phyloP scores from a whole-genome alignment of 2,888 invertebrate species.

The Quadroppia sp. region DNA sequence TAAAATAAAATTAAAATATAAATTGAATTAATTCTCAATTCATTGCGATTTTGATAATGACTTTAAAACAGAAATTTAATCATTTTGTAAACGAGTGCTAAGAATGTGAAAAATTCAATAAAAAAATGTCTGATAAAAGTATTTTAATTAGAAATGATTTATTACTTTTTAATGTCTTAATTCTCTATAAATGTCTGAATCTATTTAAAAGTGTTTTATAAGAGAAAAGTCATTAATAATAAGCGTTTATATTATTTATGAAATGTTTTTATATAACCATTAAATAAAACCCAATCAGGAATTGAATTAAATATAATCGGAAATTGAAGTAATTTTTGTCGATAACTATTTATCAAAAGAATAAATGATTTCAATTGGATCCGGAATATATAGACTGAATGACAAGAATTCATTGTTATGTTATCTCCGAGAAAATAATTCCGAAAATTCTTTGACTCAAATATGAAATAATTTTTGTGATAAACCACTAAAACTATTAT shows the following conservation, averaged over 20 bases:
- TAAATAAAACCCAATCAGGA: constrained; percentile 13
- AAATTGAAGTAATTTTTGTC: constrained; percentile 17
- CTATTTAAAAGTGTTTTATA: not conserved
- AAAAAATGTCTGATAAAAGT: not conserved
- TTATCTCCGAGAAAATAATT: not conserved
- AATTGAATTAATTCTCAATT: too few species aligned
- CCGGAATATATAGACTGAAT: not conserved
- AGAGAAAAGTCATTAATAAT: not conserved
- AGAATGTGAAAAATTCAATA: not conserved
- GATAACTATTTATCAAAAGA: constrained; percentile 4
- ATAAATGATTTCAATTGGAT: not conserved
- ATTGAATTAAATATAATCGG: constrained; percentile 9
- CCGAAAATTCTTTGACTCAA: not conserved
- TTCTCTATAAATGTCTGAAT: too few species aligned
- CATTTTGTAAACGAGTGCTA: not conserved
- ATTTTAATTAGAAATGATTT: not conserved
- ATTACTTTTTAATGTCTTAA: not conserved
- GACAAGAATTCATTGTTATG: not conserved
- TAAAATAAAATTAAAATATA: too few species aligned
- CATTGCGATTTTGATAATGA: not conserved
- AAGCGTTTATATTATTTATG: not conserved
- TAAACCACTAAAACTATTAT: not conserved
- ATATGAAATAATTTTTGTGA: not conserved
- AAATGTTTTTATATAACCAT: not conserved
- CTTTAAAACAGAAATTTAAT: not conserved